These are phyloP conservation scores for Alfaro cultratus DNA, from an alignment of 2,797 vertebrate species.

Conservation along the genomic window DNA sequence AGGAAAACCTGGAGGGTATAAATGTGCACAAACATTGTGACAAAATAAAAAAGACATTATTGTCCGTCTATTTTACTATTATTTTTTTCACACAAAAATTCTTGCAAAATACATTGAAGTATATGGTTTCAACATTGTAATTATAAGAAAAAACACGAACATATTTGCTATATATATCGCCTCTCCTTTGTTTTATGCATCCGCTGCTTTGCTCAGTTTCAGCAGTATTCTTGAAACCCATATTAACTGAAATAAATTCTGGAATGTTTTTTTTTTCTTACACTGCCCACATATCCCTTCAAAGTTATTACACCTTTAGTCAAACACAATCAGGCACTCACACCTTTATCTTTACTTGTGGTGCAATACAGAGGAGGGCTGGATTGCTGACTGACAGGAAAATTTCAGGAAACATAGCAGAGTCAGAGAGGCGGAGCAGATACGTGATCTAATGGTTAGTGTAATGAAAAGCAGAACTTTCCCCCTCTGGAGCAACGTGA, in stretches of 20 bases:
- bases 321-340: conserved; percentile 40
- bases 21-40: background rate
- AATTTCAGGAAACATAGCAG: conserved; percentile 72
- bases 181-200: conserved; percentile 24
- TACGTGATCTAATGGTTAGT: conserved; percentile 69
- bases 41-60: background rate
- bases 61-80: background rate
- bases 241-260: conserved; percentile 37
- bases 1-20: background rate
- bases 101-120: background rate
- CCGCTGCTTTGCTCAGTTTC: conserved; percentile 27
- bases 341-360: conserved; percentile 34
- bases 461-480: conserved; percentile 81
- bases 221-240: conserved; percentile 37
- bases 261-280: conserved; percentile 10
- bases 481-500: conserved; percentile 64
- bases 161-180: background rate
- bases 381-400: conserved; percentile 68
- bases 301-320: conserved; percentile 53
- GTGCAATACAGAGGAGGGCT: conserved; percentile 41
- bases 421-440: conserved; percentile 68
- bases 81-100: background rate
- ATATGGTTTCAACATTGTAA: background rate
- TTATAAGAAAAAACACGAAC: background rate
- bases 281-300: background rate